Evolutionary conservation across 2,888 invertebrate species (phyloP).

Genomic region (Mythimna vitellina): DNA sequence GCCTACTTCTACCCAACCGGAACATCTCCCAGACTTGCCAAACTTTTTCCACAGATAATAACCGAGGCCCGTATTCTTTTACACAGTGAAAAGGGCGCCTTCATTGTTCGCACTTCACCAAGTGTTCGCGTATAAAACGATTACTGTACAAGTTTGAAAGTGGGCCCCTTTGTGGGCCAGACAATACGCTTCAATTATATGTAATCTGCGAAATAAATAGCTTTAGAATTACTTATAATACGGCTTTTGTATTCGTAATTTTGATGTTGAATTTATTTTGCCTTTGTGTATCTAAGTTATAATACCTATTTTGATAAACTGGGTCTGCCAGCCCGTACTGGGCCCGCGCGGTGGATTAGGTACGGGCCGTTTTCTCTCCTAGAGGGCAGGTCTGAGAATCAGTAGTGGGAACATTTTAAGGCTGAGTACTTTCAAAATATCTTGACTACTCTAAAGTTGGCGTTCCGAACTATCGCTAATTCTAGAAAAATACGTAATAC

Average conservation of each 20-base stretch:
- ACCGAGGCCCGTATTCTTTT: constrained; percentile 59
- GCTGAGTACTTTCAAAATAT: no score
- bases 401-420: no score
- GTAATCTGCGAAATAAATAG: constrained; percentile 56
- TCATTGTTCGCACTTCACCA: constrained; percentile 57
- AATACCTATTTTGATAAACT: constrained; percentile 17
- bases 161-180: constrained; percentile 47
- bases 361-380: no score
- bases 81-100: constrained; percentile 46
- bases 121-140: constrained; percentile 62
- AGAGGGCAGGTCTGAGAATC: no score
- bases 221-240: constrained; percentile 51
- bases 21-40: constrained; percentile 26
- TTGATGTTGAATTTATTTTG: constrained; percentile 30
- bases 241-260: constrained; percentile 46
- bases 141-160: constrained; percentile 58
- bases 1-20: constrained; percentile 3
- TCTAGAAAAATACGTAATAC: no score
- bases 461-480: no score
- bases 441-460: no score
- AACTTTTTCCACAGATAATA: constrained; percentile 59
- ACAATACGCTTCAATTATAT: constrained; percentile 55
- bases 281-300: neutral
- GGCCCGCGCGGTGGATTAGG: no score
- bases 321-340: neutral